Percentiles rank a stretch among this genome's conserved stretches.
These are phyloP conservation scores for Leucania comma DNA, from an alignment of 2,888 invertebrate species.

Conservation along the genomic window DNA sequence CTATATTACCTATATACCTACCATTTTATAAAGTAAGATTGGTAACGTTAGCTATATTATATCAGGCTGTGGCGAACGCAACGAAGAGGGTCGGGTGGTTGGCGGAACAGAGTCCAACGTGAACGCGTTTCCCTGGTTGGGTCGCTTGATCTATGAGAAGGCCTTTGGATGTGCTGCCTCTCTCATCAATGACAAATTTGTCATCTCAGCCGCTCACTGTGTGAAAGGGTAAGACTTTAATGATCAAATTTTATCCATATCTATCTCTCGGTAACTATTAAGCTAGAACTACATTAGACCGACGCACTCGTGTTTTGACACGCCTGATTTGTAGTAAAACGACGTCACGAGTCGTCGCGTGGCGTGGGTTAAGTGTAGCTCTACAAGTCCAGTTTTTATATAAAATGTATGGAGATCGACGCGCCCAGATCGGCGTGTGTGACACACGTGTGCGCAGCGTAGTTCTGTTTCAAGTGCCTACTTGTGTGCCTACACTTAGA, in stretches of 20 bases:
- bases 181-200: conserved; percentile 96
- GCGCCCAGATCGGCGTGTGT: too few relatives aligned
- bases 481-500: too few relatives aligned
- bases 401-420: too few relatives aligned
- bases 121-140: conserved; percentile 97
- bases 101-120: conserved; percentile 94
- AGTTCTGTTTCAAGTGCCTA: too few relatives aligned
- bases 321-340: too few relatives aligned
- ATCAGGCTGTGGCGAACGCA: conserved; percentile 95
- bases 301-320: too few relatives aligned
- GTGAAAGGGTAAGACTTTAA: conserved; percentile 93
- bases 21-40: background rate
- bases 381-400: too few relatives aligned
- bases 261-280: background rate
- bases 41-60: conserved; percentile 3
- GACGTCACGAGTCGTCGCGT: too few relatives aligned
- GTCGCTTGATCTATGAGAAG: conserved; percentile 95
- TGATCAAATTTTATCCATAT: background rate
- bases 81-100: conserved; percentile 95
- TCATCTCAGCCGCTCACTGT: conserved; percentile 97
- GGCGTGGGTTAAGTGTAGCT: too few relatives aligned
- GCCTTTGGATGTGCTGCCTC: conserved; percentile 97
- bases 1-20: too few relatives aligned
- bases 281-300: too few relatives aligned
- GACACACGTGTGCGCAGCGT: too few relatives aligned